These are phyloP conservation scores for Rotaria sp. DNA, from an alignment of 2,888 invertebrate genomes.

Conservation along the genomic window DNA sequence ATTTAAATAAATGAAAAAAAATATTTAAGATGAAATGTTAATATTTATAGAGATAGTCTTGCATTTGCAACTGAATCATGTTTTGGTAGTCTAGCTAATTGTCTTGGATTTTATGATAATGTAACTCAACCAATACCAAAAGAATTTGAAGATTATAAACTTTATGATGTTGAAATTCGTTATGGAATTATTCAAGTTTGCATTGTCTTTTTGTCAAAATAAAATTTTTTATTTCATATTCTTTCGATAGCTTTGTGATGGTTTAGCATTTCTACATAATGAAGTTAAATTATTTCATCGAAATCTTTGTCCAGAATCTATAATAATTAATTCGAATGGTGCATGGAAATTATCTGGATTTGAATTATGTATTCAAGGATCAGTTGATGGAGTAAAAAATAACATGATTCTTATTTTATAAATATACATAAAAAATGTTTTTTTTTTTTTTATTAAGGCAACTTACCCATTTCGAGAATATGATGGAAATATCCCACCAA, in stretches of 20 bases:
- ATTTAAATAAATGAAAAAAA: too few relatives aligned
- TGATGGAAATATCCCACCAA: constrained; percentile 66
- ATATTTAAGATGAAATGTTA: not conserved
- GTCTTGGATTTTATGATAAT: constrained; percentile 72
- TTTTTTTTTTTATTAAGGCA: constrained; percentile 55
- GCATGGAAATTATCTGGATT: constrained; percentile 96
- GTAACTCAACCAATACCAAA: constrained; percentile 66
- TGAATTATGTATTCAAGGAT: constrained; percentile 69
- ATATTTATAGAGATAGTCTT: constrained; percentile 66
- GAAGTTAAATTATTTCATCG: constrained; percentile 86
- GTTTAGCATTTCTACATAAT: constrained; percentile 79
- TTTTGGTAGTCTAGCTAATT: constrained; percentile 80
- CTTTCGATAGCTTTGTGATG: constrained; percentile 69
- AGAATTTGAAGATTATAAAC: constrained; percentile 69
- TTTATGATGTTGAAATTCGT: constrained; percentile 87
- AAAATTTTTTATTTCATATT: not conserved
- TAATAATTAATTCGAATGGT: constrained; percentile 70
- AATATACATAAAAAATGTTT: constrained; percentile 60
- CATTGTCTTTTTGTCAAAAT: not conserved
- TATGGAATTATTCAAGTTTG: constrained; percentile 66
- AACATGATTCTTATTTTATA: not conserved
- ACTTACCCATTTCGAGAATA: constrained; percentile 68
- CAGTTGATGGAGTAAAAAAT: constrained; percentile 34
- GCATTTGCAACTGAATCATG: constrained; percentile 61
- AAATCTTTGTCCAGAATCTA: constrained; percentile 80